phyloP scores from a whole-genome alignment of 2,797 vertebrate genomes.

The Lerista edwardsae region DNA sequence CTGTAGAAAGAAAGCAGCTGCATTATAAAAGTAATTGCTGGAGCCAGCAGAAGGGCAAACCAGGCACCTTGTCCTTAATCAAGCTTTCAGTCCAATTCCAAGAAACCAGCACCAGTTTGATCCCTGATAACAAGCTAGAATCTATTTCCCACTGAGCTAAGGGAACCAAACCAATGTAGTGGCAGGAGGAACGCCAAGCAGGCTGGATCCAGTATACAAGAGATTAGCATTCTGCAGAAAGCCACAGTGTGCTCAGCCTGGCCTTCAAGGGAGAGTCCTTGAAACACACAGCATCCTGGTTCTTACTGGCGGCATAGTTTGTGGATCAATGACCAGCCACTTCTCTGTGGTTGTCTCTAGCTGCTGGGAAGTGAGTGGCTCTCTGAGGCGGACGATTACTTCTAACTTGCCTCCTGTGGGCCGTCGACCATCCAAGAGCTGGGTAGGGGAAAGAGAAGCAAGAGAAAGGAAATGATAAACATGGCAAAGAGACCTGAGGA shows the following conservation, averaged over 20 bases:
- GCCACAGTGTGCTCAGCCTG: neutral
- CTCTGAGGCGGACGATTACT: conserved; percentile 86
- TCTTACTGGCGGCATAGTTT: conserved; percentile 76
- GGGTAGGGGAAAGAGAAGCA: neutral
- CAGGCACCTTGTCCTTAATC: neutral
- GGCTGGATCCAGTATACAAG: neutral
- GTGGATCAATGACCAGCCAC: conserved; percentile 86
- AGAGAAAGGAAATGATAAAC: neutral
- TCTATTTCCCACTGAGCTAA: neutral
- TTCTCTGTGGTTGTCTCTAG: conserved; percentile 85
- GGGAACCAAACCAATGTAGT: neutral
- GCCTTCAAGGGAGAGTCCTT: neutral
- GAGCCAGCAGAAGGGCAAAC: neutral
- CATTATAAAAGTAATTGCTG: neutral
- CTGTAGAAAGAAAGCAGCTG: neutral
- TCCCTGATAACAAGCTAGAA: neutral
- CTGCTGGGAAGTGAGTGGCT: conserved; percentile 85
- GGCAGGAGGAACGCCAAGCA: neutral
- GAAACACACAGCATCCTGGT: neutral
- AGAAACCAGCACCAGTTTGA: neutral
- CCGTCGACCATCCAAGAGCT: conserved; percentile 91
- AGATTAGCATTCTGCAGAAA: neutral
- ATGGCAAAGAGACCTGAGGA: no score
- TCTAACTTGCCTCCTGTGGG: conserved; percentile 88
- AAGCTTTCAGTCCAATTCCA: neutral